Base-by-base conservation (phyloP, 2,797 vertebrate species). In the Scleropages formosus region DNA sequence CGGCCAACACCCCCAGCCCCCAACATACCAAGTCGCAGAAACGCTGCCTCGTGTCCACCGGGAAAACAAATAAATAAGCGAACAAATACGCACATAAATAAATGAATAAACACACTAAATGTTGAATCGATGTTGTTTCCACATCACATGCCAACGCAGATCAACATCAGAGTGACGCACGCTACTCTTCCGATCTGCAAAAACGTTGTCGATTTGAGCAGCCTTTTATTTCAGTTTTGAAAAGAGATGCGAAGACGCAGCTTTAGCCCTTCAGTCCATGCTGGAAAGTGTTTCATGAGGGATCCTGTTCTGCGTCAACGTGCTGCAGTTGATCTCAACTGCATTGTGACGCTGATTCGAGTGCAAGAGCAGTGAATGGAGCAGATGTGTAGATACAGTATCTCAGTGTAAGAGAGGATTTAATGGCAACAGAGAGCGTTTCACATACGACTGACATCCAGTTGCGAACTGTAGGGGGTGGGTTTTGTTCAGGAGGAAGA, bases 391-490 rank as follows among this genome's bases (percentile, higher is more conserved):
- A 56, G 18, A 56, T 18, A 26, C 46, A 49, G n/a, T n/a, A n/a
- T n/a, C n/a, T n/a, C n/a, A 51, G 46, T 4, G 39, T 8, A 11
- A 11, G 46, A 51, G 20, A 24, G n/a, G 13, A 24, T 26, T 63
- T 63, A 24, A 63, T 63, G 22, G 53, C 18, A 18, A 53, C 53
- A 10, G 24, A 39, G 15, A 22, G 2, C 66, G 22, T 68, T 51
- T 68, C 11, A 24, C 66, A 68, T 51, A 68, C 68, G 6, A 68
- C 46, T 68, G 66, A 66, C 20, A 68, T 12, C 39, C 18, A 56
- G 12, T 13, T 2, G 7, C 49, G 66, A 51, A 46, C 66, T 47
- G 44, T 47, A 6, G 46, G 65, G 65, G 39, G 18, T 44, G 44
- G 18, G 20, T 39, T 46, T 44, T 49, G 8, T 46, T 69, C 22